Evolutionary conservation across 2,888 invertebrate genomes (phyloP).

Genomic region (Nyleta sp.): DNA sequence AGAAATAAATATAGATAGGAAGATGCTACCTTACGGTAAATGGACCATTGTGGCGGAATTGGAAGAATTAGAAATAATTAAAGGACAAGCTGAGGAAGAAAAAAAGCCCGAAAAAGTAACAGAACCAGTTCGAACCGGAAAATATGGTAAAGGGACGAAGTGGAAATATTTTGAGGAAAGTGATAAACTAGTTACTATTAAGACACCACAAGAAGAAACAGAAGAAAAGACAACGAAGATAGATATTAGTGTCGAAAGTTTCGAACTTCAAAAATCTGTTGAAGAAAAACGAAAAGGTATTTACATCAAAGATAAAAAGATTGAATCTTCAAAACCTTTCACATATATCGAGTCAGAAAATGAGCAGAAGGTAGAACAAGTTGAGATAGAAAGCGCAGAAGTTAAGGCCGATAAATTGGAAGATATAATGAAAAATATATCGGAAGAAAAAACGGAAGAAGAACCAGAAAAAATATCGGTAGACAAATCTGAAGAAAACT

Average conservation of each 20-base stretch:
- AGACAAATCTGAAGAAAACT: conserved; percentile 62
- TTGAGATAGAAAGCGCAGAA: too few relatives aligned
- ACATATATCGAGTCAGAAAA: too few relatives aligned
- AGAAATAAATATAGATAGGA: conserved; percentile 11
- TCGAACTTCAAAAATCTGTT: conserved; percentile 3
- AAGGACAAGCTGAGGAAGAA: not conserved
- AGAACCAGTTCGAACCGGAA: not conserved
- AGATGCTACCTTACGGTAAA: too few relatives aligned
- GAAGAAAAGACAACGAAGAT: not conserved
- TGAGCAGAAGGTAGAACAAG: too few relatives aligned
- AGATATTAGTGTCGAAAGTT: conserved; percentile 49
- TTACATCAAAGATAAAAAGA: too few relatives aligned
- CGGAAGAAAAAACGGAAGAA: conserved; percentile 47
- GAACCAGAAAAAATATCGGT: conserved; percentile 58
- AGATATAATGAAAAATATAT: conserved; percentile 53
- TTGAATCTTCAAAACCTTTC: too few relatives aligned
- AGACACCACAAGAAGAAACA: too few relatives aligned
- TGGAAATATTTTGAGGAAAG: not conserved
- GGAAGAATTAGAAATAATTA: too few relatives aligned
- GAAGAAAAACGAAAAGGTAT: too few relatives aligned
- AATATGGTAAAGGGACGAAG: not conserved
- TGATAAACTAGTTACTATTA: too few relatives aligned
- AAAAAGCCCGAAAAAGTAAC: conserved; percentile 13
- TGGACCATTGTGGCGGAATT: too few relatives aligned
- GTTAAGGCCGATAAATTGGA: conserved; percentile 68